Conservation (phyloP, 2,888 invertebrate genomes). For the Rutpela maculata region DNA sequence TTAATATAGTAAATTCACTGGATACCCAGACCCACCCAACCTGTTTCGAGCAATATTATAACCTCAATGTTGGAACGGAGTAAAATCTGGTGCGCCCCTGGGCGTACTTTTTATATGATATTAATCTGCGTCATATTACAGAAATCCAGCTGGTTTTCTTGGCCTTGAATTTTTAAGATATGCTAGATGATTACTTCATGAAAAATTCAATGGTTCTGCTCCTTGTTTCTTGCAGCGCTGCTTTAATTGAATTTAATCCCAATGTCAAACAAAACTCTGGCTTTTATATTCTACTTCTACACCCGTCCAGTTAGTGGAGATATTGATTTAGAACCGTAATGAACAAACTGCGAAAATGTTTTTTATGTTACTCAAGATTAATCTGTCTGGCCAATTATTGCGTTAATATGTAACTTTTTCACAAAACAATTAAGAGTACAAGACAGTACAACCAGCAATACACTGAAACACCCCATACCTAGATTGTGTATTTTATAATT, state of each 20-base stretch:
- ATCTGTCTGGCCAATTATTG: neutral
- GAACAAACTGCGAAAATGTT: neutral
- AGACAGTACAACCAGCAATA: no score
- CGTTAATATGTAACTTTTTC: no score
- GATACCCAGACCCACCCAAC: no score
- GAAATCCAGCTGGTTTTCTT: neutral
- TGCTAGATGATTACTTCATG: constrained; percentile 37
- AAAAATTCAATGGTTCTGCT: constrained; percentile 31
- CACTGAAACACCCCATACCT: no score
- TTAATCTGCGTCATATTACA: neutral
- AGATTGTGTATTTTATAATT: no score
- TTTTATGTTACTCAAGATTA: neutral
- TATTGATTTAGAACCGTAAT: constrained; percentile 17
- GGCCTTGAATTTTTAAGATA: constrained; percentile 30
- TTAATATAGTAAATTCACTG: no score
- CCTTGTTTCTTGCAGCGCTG: neutral
- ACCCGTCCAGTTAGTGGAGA: neutral
- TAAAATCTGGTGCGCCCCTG: neutral
- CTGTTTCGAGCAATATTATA: no score
- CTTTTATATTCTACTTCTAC: constrained; percentile 8
- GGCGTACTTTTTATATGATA: neutral
- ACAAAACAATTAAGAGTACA: no score
- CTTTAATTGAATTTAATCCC: constrained; percentile 37
- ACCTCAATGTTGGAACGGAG: no score
- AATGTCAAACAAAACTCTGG: constrained; percentile 30